phyloP scores from a whole-genome alignment of 2,113 vertebrate genomes.

The Dendropsophus ebraccatus region DNA sequence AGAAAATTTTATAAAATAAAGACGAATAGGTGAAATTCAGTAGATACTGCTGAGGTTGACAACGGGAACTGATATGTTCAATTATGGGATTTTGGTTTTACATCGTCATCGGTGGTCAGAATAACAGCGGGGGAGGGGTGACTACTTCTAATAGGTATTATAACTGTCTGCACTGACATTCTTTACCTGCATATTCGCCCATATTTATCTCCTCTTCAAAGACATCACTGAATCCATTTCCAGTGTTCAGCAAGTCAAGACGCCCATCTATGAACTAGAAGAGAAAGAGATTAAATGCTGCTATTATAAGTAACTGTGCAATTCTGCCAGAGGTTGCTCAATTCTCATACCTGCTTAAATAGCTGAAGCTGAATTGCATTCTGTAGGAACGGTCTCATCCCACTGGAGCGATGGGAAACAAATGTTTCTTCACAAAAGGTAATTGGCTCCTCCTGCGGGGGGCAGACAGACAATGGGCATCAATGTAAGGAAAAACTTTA shows the following conservation, averaged over 20 bases:
- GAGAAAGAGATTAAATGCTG: slow-evolving; percentile 19
- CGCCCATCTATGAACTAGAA: slow-evolving; percentile 94
- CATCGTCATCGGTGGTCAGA: background rate
- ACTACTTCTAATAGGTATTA: background rate
- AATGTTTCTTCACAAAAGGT: slow-evolving; percentile 93
- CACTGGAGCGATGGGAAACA: slow-evolving; percentile 88
- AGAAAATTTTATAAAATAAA: background rate
- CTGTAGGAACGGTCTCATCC: slow-evolving; percentile 94
- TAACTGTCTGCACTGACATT: background rate
- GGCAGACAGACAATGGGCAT: slow-evolving; percentile 26
- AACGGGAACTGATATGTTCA: background rate
- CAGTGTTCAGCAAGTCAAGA: slow-evolving; percentile 91
- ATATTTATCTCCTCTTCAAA: slow-evolving; percentile 98
- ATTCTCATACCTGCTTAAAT: slow-evolving; percentile 89
- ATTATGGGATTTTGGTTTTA: background rate
- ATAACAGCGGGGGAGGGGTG: background rate
- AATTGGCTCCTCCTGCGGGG: slow-evolving; percentile 88
- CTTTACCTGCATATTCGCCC: slow-evolving; percentile 92
- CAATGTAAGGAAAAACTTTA: background rate
- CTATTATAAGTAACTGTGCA: background rate
- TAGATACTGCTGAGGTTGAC: background rate
- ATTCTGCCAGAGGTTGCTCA: background rate
- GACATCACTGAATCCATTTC: slow-evolving; percentile 93
- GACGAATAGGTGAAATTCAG: background rate
- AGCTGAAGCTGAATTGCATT: slow-evolving; percentile 96